phyloP scores from a whole-genome alignment of 2,888 invertebrate genomes.

The Erebia ligea region DNA sequence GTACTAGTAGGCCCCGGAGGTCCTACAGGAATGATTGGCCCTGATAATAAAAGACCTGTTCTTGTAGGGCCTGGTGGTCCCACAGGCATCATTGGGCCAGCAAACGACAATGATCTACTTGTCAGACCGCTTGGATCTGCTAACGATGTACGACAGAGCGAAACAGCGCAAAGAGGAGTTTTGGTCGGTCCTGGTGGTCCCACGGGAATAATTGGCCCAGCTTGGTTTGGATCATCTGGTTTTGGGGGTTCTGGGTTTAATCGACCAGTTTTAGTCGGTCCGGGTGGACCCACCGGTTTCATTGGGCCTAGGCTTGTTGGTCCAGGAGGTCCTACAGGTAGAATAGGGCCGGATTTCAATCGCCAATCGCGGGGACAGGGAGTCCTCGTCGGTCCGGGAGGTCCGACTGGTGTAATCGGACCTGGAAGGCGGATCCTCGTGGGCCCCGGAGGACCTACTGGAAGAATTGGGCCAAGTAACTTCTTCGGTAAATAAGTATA shows the following conservation, averaged over 20 bases:
- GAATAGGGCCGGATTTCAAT: constrained; percentile 57
- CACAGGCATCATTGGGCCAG: constrained; percentile 38
- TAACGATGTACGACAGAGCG: constrained; percentile 62
- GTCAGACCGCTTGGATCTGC: constrained; percentile 79
- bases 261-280: constrained; percentile 60
- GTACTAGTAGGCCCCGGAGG: constrained; percentile 69
- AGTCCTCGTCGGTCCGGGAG: constrained; percentile 67
- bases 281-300: constrained; percentile 63
- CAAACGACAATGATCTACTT: constrained; percentile 47
- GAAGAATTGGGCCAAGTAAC: constrained; percentile 60
- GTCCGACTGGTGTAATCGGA: constrained; percentile 68
- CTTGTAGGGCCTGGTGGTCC: constrained; percentile 72
- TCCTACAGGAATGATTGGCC: constrained; percentile 50
- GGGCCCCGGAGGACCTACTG: constrained; percentile 71
- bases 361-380: constrained; percentile 45
- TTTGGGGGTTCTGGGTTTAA: neutral
- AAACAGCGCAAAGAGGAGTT: constrained; percentile 43
- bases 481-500: constrained; percentile 69
- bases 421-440: constrained; percentile 63
- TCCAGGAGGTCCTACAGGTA: constrained; percentile 75
- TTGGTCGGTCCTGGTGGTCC: constrained; percentile 63
- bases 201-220: constrained; percentile 52
- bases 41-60: constrained; percentile 51
- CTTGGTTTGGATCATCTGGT: neutral
- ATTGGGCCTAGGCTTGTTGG: constrained; percentile 66